phyloP scores from a whole-genome alignment of 2,888 invertebrate species.

The Cybosia mesomella region DNA sequence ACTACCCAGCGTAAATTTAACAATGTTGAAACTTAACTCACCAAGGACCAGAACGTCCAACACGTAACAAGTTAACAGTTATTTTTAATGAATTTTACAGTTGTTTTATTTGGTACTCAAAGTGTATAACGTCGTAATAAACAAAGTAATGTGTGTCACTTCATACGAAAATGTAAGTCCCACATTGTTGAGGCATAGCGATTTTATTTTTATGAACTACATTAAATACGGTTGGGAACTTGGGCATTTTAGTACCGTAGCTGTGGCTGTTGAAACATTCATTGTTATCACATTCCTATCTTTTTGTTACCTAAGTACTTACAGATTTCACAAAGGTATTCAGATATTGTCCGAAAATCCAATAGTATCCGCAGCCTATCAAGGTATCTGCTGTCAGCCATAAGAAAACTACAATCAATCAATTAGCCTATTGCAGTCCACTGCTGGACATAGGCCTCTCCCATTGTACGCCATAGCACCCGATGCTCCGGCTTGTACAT shows the following conservation, averaged over 20 bases:
- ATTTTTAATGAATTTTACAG: constrained; percentile 2
- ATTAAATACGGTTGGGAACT: constrained; percentile 32
- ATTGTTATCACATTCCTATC: constrained; percentile 17
- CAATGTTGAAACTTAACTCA: background rate
- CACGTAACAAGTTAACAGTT: constrained; percentile 2
- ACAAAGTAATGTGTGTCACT: constrained; percentile 37
- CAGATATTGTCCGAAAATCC: too few relatives aligned
- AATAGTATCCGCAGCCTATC: too few relatives aligned
- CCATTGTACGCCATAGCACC: too few relatives aligned
- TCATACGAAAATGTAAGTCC: constrained; percentile 28
- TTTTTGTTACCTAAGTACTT: background rate
- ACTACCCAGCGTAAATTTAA: background rate
- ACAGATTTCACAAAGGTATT: constrained; percentile 12
- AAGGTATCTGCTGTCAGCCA: too few relatives aligned
- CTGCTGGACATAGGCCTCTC: too few relatives aligned
- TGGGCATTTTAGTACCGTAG: constrained; percentile 18
- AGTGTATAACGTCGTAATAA: constrained; percentile 32
- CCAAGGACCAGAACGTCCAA: background rate
- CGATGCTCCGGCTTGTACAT: too few relatives aligned
- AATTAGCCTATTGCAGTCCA: too few relatives aligned
- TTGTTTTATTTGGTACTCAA: constrained; percentile 22
- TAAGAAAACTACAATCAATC: too few relatives aligned
- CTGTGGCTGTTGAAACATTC: constrained; percentile 17
- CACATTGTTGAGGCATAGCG: constrained; percentile 40
- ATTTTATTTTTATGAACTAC: constrained; percentile 42